Evolutionary conservation across 1,140 invertebrate species (phyloP).

Genomic region (Drosophila ironensis): DNA sequence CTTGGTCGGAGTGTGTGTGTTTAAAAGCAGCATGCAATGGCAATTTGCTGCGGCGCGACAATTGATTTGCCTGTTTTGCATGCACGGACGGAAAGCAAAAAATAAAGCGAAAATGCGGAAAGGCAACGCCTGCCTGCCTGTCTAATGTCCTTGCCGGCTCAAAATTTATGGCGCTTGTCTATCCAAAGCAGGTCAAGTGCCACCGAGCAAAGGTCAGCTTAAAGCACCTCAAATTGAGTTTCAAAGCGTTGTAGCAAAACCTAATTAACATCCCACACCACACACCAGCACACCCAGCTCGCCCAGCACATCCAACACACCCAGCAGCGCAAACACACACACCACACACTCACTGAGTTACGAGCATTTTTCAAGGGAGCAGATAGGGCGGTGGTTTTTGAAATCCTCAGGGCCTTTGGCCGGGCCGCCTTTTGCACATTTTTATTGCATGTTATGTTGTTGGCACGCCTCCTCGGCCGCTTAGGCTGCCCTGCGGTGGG

Average conservation of each 20-base stretch:
- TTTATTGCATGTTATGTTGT: constrained; percentile 69
- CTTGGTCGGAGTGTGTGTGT: not conserved
- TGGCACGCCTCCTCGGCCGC: constrained; percentile 34
- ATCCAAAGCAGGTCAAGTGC: constrained; percentile 64
- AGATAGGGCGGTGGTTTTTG: not conserved
- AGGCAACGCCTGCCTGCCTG: too few species aligned
- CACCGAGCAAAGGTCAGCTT: constrained; percentile 60
- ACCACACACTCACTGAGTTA: constrained; percentile 5
- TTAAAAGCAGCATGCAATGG: constrained; percentile 37
- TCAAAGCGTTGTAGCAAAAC: constrained; percentile 37
- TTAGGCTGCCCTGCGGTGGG: constrained; percentile 33
- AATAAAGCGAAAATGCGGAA: too few species aligned
- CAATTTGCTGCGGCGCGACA: constrained; percentile 63
- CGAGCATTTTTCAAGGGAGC: constrained; percentile 30
- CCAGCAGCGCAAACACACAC: too few species aligned
- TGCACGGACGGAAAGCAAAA: constrained; percentile 12
- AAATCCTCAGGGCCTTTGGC: constrained; percentile 18
- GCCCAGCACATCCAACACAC: too few species aligned
- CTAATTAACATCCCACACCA: constrained; percentile 61
- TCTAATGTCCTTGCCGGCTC: constrained; percentile 56
- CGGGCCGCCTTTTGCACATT: constrained; percentile 47
- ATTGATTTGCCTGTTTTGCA: constrained; percentile 67
- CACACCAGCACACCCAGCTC: not conserved
- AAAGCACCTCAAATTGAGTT: constrained; percentile 30
- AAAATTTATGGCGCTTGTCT: constrained; percentile 68